Evolutionary conservation across 1,140 invertebrate genomes (phyloP).

Genomic region (Brachionus koreanus): DNA sequence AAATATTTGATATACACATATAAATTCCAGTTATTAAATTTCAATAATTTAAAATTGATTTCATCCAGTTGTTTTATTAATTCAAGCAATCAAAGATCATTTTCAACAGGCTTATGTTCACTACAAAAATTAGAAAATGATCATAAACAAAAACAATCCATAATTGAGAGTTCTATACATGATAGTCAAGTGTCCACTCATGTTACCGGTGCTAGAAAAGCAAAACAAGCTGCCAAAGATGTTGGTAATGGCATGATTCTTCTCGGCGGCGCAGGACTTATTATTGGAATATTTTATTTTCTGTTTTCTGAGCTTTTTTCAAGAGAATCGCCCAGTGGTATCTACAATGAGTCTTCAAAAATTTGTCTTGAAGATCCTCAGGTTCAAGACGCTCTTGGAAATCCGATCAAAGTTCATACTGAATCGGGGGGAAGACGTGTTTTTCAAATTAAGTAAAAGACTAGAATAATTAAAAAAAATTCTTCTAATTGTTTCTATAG

Average conservation of each 20-base stretch:
- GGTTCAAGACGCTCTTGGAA: slow-evolving; percentile 39
- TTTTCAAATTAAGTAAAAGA: slow-evolving; percentile 25
- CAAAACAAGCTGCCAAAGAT: slow-evolving; percentile 35
- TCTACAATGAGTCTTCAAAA: slow-evolving; percentile 40
- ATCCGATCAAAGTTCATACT: slow-evolving; percentile 15
- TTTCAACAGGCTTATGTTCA: background rate
- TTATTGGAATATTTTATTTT: slow-evolving; percentile 33
- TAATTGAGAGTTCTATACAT: background rate
- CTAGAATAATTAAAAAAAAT: background rate
- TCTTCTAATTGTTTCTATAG: background rate
- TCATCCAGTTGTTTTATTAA: background rate
- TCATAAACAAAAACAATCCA: background rate
- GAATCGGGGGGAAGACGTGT: background rate
- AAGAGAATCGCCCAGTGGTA: slow-evolving; percentile 31
- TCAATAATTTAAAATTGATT: background rate
- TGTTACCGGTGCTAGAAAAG: slow-evolving; percentile 23
- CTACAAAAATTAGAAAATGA: background rate
- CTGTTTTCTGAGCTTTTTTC: slow-evolving; percentile 37
- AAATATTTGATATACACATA: background rate
- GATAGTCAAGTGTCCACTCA: background rate
- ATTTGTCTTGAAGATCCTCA: background rate
- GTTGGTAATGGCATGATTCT: slow-evolving; percentile 10
- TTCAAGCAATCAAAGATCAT: background rate
- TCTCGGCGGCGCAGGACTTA: background rate
- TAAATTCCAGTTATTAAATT: background rate